Conservation (phyloP, 1,140 invertebrate species). For the Eupeodes corollae region DNA sequence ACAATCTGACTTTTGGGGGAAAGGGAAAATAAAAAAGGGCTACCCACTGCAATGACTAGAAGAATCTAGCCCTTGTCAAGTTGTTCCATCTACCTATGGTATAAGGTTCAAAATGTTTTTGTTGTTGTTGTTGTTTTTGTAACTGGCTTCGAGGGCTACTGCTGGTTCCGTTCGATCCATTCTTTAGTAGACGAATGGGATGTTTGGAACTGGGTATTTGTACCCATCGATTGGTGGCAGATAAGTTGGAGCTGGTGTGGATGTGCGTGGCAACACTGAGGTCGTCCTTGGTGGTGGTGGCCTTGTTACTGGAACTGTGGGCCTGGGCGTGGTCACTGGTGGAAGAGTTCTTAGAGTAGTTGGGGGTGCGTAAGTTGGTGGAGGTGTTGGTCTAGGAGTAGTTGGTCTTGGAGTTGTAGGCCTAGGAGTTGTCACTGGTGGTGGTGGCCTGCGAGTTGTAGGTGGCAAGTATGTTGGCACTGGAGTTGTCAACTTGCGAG, state of each 20-base stretch:
- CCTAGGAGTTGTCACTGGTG: not conserved
- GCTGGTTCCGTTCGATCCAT: too few relatives aligned
- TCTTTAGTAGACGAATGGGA: slow-evolving; percentile 35
- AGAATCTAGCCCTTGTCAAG: slow-evolving; percentile 34
- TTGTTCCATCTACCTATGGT: not conserved
- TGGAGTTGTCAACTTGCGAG: not conserved
- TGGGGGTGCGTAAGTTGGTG: slow-evolving; percentile 7
- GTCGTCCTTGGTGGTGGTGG: slow-evolving; percentile 5
- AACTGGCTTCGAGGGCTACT: not conserved
- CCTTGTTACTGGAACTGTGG: slow-evolving; percentile 1
- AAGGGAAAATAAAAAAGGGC: slow-evolving; percentile 16
- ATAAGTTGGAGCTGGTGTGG: not conserved
- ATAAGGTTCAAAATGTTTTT: slow-evolving; percentile 4
- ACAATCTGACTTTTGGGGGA: too few relatives aligned
- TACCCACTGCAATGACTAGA: slow-evolving; percentile 35
- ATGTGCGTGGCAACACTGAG: not conserved
- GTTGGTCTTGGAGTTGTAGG: too few relatives aligned
- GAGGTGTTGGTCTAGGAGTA: not conserved
- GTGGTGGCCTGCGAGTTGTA: not conserved
- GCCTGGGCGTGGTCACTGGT: slow-evolving; percentile 3
- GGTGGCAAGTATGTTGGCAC: not conserved
- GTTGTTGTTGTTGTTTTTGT: slow-evolving; percentile 11
- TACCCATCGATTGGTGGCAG: slow-evolving; percentile 26
- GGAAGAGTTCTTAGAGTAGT: slow-evolving; percentile 4
- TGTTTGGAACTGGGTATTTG: slow-evolving; percentile 38